Evolutionary conservation across 37 sponge, comb jelly and placozoan genomes (phyloP).

Genomic region (Beroe forskalii): DNA sequence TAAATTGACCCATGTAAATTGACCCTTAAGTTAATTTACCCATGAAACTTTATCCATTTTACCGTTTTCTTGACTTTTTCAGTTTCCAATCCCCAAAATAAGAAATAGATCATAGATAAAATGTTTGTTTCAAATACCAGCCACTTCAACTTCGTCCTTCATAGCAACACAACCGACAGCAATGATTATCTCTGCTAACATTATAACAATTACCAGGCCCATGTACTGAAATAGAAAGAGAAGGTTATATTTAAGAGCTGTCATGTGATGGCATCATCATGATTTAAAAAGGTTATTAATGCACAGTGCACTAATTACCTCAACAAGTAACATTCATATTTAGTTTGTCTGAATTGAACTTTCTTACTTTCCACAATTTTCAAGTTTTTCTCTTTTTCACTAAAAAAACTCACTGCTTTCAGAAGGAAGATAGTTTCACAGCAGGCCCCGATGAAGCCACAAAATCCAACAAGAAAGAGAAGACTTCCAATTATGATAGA

Average conservation of each 20-base stretch:
- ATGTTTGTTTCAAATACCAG: background rate
- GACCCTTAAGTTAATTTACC: background rate
- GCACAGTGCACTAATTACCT: too few relatives aligned
- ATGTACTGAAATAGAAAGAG: conserved; percentile 17
- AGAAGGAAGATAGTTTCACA: conserved; percentile 14
- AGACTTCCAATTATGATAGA: background rate
- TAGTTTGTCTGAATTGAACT: too few relatives aligned
- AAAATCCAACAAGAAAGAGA: conserved; percentile 6
- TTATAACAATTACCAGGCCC: conserved; percentile 16
- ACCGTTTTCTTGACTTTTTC: too few relatives aligned
- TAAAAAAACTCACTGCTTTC: background rate
- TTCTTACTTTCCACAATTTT: too few relatives aligned
- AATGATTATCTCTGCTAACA: conserved; percentile 10
- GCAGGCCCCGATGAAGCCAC: conserved; percentile 39
- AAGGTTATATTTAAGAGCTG: background rate
- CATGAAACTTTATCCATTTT: too few relatives aligned
- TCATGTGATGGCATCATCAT: too few relatives aligned
- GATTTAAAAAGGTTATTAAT: too few relatives aligned
- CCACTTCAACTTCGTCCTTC: background rate
- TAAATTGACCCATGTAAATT: too few relatives aligned
- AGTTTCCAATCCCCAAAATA: too few relatives aligned
- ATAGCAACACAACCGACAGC: conserved; percentile 48
- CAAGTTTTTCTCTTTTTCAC: too few relatives aligned
- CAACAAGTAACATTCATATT: too few relatives aligned
- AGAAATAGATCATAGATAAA: too few relatives aligned